Evolutionary conservation across 2,797 vertebrate genomes (phyloP), one percentile per base, ranked within the genome.

Genomic region (Alca torda): DNA sequence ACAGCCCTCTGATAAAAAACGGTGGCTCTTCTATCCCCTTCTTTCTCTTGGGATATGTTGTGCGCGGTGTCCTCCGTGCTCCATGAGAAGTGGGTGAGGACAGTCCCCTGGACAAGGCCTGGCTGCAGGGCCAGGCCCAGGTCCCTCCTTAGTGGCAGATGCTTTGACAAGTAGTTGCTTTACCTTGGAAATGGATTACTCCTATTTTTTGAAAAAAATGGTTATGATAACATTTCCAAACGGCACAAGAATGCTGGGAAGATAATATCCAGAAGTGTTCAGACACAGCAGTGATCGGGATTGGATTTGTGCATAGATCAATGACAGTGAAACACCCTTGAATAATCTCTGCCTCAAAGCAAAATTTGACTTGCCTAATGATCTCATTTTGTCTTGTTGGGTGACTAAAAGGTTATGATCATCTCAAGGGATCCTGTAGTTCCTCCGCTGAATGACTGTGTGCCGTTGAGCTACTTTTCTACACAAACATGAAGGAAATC

Each of bases 311-410:
- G 28, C n/a, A 43, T 70, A 56, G 64, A 89, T 92, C 89, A 87
- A 6, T 45, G 81, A 26, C 70, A 70, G 28, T 80, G 86, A 87
- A 93, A 82, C 60, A 51, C 8, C 33, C 67, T 70, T 93, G 92
- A 96, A 87, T 90, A 96, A 92, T 96, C 78, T 90, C 39, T 90
- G 70, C 78, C 95, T 93, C 48, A 90, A 70, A 95, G 92, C 90
- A 94, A 92, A 92, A 80, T 95, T 84, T 94, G 81, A 48, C 37
- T 96, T 92, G 81, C 45, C 31, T 92, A 64, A 87, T 82, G 64
- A 28, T 69, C 74, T 92, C 67, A 0, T 90, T 96, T 93, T 77
- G 21, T 96, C 92, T 89, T 87, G 23, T 73, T 96, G 93, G 84
- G 67, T 90, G 88, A 90, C 54, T 76, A 60, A 89, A 92, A 90